Base-by-base conservation (phyloP, 2,888 invertebrate species). In the Drosophila neotestacea region DNA sequence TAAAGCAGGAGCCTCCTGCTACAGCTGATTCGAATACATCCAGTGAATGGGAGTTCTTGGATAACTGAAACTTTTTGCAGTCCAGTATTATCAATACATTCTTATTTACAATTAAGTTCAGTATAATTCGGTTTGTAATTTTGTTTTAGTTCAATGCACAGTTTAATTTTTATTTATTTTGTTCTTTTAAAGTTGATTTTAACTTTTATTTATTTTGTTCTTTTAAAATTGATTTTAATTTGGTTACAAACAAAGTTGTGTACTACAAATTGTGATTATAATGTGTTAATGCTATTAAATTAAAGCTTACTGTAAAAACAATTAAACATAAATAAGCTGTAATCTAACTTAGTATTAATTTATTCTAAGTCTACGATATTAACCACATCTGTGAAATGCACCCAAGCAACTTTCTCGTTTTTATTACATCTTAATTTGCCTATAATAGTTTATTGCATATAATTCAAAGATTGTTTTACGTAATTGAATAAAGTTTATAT, bases 31-130 rank as follows among this genome's bases (percentile, higher is more conserved):
- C 91, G 4, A 88, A 85, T 46, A 90, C 85, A 22, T 91, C 92
- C 28, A 90, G 89, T 72, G 92, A 92, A 74, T 92, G 93, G 92
- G 92, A 92, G 71, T 90, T 92, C 72, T 73, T 92, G 67, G 91
- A 92, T 72, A 91, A 91, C 60, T 91, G 74, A 89, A 48, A 4
- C 39, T 7, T 16, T 30, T 30, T 16, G 11, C 27, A 67, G 42
- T 39, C 32, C 61, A 66, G 79, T 71, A 77, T 81, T 86, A 62
- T 39, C 38, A 30, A 56, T 22, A 54, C 55, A 58, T 52, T 54
- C 27, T 9, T 10, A 6, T 27, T 11, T 44, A 6, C 11, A 44
- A 44, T n/a, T 54, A 6, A 36, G 22, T 42, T 64, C 22, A 52
- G 7, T 44, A 51, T 47, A 54, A 46, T 32, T 65, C 28, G 39